Conservation (phyloP, 2,113 vertebrate genomes). For the Dissostichus mawsoni region DNA sequence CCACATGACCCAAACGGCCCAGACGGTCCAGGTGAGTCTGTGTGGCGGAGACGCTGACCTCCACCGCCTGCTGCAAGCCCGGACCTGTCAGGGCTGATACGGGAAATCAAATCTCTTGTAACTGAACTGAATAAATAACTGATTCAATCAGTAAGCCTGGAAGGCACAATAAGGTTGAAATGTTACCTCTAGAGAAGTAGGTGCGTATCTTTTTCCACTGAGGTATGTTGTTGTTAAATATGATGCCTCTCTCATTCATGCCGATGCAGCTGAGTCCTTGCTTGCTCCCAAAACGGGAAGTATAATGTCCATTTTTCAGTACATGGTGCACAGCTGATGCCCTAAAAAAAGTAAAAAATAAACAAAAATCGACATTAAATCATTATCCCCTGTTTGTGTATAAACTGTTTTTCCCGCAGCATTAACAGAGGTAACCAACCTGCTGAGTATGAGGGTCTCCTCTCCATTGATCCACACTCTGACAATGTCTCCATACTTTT, state of each 20-base stretch:
- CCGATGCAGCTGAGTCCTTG: conserved; percentile 90
- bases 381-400: not conserved
- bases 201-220: conserved; percentile 90
- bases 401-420: not conserved
- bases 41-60: conserved; percentile 85
- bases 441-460: conserved; percentile 96
- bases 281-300: conserved; percentile 92
- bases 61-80: conserved; percentile 86
- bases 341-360: conserved; percentile 70
- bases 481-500: conserved; percentile 92
- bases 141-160: not conserved
- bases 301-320: conserved; percentile 89
- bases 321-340: conserved; percentile 90
- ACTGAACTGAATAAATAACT: not conserved
- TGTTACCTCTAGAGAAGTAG: conserved; percentile 92
- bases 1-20: conserved; percentile 74
- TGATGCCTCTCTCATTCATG: conserved; percentile 95
- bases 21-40: conserved; percentile 74
- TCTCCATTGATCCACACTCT: conserved; percentile 96
- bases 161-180: not conserved
- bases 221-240: conserved; percentile 92
- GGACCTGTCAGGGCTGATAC: conserved; percentile 91
- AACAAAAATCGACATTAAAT: not conserved
- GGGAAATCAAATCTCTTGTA: not conserved
- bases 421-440: conserved; percentile 76